These are phyloP conservation scores for Pachycephala philippinensis DNA, from an alignment of 2,113 vertebrate genomes.

Conservation along the genomic window DNA sequence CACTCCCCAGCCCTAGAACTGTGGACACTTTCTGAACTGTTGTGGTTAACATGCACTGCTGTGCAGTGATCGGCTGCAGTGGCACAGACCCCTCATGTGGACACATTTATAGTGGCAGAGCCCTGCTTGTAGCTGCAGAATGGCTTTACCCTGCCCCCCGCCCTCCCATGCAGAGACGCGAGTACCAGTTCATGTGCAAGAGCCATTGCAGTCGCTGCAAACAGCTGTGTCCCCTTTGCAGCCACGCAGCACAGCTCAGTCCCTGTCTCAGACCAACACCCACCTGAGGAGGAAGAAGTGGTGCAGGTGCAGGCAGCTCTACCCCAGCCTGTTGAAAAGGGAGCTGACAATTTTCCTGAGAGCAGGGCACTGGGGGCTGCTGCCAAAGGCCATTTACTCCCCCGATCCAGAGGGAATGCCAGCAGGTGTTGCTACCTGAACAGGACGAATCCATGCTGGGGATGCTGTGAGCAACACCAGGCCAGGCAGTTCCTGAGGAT, in stretches of 20 bases:
- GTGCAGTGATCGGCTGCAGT: background rate
- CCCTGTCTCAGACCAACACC: background rate
- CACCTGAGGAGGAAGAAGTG: background rate
- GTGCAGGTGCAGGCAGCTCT: background rate
- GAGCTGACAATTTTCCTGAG: background rate
- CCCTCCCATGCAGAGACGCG: rapidly evolving
- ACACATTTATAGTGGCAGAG: background rate
- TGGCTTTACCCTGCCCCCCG: background rate
- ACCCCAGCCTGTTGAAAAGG: background rate
- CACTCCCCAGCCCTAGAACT: background rate
- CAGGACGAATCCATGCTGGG: background rate
- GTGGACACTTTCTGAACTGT: background rate
- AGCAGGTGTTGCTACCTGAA: background rate
- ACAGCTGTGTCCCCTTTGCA: background rate
- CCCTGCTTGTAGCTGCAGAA: background rate
- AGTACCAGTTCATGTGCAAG: background rate
- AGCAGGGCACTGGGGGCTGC: too few species aligned
- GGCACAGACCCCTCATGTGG: conserved; percentile 25
- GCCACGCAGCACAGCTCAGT: background rate
- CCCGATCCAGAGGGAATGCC: background rate
- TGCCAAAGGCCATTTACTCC: background rate
- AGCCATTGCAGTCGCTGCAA: background rate
- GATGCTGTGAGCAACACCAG: background rate
- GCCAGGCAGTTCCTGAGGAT: background rate
- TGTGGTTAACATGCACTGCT: background rate